phyloP scores from a whole-genome alignment of 2,888 invertebrate species.

The Matsumyia berberina region DNA sequence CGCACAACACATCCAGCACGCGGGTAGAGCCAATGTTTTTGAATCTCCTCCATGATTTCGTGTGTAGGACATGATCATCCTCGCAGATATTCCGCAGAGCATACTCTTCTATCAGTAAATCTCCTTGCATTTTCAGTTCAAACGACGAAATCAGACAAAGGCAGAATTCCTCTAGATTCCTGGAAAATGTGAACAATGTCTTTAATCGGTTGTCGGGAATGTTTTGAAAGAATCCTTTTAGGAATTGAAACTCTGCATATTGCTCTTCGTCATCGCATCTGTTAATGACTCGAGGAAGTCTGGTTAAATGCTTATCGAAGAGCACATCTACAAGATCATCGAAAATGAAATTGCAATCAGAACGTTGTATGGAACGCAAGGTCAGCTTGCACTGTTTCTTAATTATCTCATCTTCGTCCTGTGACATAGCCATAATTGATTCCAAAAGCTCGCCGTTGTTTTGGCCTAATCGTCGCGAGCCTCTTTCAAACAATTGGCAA shows the following conservation, averaged over 20 bases:
- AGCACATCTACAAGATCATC: conserved; percentile 86
- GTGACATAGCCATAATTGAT: conserved; percentile 88
- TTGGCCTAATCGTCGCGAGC: conserved; percentile 87
- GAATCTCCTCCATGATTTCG: conserved; percentile 86
- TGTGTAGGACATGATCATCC: conserved; percentile 82
- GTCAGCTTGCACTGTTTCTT: conserved; percentile 82
- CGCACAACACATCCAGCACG: conserved; percentile 85
- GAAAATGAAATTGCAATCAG: conserved; percentile 78
- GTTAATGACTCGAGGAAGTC: conserved; percentile 88
- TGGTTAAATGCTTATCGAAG: conserved; percentile 86
- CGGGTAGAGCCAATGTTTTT: conserved; percentile 86
- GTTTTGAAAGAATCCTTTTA: conserved; percentile 88
- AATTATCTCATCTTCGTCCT: conserved; percentile 87
- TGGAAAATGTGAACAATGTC: conserved; percentile 85
- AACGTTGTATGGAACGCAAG: conserved; percentile 83
- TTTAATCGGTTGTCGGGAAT: conserved; percentile 86
- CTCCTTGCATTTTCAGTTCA: conserved; percentile 85
- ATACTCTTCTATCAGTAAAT: conserved; percentile 86
- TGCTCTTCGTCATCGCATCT: conserved; percentile 88
- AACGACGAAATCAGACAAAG: conserved; percentile 86
- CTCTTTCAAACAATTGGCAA: conserved; percentile 86
- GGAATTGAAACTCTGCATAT: conserved; percentile 86
- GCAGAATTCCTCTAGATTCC: conserved; percentile 86
- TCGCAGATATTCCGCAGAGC: conserved; percentile 80
- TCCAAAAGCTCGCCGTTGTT: conserved; percentile 88